Evolutionary conservation across 2,888 invertebrate genomes (phyloP).

Genomic region (Meiosimyza platycephala): DNA sequence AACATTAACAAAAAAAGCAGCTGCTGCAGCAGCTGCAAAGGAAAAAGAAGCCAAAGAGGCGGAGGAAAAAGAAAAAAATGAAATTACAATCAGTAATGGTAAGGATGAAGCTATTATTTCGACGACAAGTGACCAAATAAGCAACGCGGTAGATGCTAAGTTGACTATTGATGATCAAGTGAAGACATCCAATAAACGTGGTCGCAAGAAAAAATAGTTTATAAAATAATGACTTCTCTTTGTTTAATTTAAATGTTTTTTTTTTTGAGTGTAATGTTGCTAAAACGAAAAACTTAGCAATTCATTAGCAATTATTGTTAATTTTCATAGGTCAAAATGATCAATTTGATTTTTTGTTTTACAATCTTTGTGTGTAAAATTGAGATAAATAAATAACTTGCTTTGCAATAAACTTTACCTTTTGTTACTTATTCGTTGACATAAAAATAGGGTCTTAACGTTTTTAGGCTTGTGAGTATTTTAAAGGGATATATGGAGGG

Average conservation of each 20-base stretch:
- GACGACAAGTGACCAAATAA: constrained; percentile 16
- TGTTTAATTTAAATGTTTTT: constrained; percentile 13
- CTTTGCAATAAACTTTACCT: no score
- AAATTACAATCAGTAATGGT: constrained; percentile 39
- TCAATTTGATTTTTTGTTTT: no score
- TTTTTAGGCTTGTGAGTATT: no score
- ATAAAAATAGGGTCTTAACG: no score
- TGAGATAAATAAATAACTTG: no score
- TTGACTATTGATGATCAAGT: constrained; percentile 1
- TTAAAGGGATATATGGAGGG: no score
- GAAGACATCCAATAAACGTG: constrained; percentile 46
- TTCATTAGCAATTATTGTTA: no score
- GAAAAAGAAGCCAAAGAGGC: constrained; percentile 40
- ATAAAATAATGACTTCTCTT: not conserved
- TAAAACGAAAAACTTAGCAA: constrained; percentile 3
- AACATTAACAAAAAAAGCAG: constrained; percentile 36
- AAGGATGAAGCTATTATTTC: constrained; percentile 30
- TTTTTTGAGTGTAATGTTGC: constrained; percentile 6
- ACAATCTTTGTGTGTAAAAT: no score
- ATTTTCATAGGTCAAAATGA: no score
- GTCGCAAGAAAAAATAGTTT: constrained; percentile 57
- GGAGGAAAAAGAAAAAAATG: constrained; percentile 40
- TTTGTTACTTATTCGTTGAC: no score
- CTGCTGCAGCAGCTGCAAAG: constrained; percentile 37
- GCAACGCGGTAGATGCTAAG: constrained; percentile 1